phyloP scores from a whole-genome alignment of 2,113 vertebrate genomes.

The Neogale vison region DNA sequence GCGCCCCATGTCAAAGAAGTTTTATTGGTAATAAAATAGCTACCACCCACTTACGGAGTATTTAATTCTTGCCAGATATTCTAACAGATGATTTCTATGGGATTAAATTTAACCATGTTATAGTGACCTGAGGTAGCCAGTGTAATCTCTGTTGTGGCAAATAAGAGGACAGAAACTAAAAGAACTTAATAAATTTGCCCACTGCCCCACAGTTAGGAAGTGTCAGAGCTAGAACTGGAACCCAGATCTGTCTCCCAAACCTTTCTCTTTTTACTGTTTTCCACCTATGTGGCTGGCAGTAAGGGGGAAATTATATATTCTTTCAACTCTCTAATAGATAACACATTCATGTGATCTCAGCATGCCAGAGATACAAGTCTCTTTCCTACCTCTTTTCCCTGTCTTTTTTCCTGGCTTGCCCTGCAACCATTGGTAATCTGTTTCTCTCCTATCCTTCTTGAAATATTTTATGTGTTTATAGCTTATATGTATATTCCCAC shows the following conservation, averaged over 20 bases:
- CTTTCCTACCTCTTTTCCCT: neutral
- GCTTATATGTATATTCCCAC: neutral
- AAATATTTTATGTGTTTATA: neutral
- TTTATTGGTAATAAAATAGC: constrained; percentile 37
- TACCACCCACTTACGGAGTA: neutral
- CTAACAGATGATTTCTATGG: constrained; percentile 34
- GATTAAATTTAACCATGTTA: constrained; percentile 45
- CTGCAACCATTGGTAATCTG: neutral
- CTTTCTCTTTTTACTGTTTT: neutral
- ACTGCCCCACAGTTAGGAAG: neutral
- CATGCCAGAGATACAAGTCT: neutral
- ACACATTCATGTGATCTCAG: neutral
- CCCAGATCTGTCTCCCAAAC: neutral
- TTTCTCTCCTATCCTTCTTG: neutral
- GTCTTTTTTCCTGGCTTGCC: neutral
- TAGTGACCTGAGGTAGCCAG: neutral
- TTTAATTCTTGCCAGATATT: neutral
- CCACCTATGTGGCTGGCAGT: neutral
- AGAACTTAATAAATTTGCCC: constrained; percentile 28
- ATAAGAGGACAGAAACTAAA: constrained; percentile 3
- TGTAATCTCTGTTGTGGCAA: neutral
- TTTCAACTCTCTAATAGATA: neutral
- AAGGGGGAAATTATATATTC: neutral
- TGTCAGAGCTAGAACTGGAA: neutral
- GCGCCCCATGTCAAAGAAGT: constrained; percentile 7